phyloP scores from a whole-genome alignment of 92 coral and sea anemone species.

The Chrysogorgia sp. region DNA sequence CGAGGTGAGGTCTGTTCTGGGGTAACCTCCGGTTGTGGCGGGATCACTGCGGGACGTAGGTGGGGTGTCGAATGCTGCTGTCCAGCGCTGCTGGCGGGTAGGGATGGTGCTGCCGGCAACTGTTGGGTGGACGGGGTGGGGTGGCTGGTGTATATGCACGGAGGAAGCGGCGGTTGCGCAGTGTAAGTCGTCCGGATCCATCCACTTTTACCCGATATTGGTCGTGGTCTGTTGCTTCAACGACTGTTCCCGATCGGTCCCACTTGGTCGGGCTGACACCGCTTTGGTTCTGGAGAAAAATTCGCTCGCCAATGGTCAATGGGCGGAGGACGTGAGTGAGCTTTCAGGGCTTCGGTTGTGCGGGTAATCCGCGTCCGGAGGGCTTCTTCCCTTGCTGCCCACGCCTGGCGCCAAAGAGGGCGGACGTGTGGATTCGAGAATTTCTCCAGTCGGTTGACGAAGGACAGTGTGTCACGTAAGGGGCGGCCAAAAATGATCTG shows the following conservation, averaged over 20 bases:
- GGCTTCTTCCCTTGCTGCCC: slow-evolving; percentile 56
- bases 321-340: slow-evolving; percentile 66
- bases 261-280: slow-evolving; percentile 73
- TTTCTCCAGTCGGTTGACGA: slow-evolving; percentile 53
- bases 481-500: slow-evolving; percentile 48
- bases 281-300: slow-evolving; percentile 67
- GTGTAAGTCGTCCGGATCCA: slow-evolving; percentile 59
- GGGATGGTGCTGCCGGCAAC: no score
- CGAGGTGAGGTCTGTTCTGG: no score
- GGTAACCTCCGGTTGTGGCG: no score
- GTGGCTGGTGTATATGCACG: no score
- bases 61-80: no score
- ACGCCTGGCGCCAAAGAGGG: slow-evolving; percentile 50
- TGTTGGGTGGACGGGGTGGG: no score
- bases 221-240: slow-evolving; percentile 63
- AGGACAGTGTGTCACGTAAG: slow-evolving; percentile 41
- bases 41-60: no score
- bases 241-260: slow-evolving; percentile 61
- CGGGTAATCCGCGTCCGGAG: slow-evolving; percentile 38
- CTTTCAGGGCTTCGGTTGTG: slow-evolving; percentile 20
- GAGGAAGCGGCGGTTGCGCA: slow-evolving; percentile 61
- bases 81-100: no score
- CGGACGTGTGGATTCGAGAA: slow-evolving; percentile 48
- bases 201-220: slow-evolving; percentile 61
- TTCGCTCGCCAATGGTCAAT: slow-evolving; percentile 55